Conservation (phyloP, 2,113 vertebrate genomes). For the Erpornis zantholeuca region DNA sequence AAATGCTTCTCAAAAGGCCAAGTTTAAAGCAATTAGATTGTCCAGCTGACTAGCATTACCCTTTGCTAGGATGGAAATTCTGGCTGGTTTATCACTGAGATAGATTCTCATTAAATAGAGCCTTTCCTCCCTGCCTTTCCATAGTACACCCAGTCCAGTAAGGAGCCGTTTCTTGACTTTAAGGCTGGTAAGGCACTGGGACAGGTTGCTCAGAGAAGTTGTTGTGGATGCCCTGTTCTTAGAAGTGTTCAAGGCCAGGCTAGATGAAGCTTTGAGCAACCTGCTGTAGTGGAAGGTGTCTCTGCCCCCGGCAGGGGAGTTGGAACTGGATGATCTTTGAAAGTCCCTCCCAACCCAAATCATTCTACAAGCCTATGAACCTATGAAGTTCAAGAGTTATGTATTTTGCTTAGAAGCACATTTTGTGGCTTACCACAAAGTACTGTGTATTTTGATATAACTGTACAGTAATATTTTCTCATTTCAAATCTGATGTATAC, state of each 20-base stretch:
- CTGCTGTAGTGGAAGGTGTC: neutral
- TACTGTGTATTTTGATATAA: neutral
- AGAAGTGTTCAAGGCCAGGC: neutral
- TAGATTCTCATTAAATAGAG: neutral
- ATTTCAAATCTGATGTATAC: neutral
- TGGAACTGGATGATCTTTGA: neutral
- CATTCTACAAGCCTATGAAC: neutral
- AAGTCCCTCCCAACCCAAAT: neutral
- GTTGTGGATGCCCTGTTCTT: neutral
- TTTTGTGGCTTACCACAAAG: neutral
- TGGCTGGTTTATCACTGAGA: neutral
- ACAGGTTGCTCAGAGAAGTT: neutral
- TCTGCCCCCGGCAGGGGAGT: rapidly evolving
- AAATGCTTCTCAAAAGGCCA: neutral
- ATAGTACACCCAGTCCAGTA: neutral
- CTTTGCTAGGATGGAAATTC: neutral
- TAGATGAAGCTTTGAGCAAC: neutral
- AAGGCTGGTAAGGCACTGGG: neutral
- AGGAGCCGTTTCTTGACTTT: neutral
- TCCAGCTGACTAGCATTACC: neutral
- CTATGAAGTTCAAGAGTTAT: neutral
- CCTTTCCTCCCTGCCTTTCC: neutral
- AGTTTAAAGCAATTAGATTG: neutral
- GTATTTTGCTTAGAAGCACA: neutral
- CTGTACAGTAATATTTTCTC: neutral